Conservation (phyloP, 92 coral and sea anemone species). For the Paragorgia papillata region DNA sequence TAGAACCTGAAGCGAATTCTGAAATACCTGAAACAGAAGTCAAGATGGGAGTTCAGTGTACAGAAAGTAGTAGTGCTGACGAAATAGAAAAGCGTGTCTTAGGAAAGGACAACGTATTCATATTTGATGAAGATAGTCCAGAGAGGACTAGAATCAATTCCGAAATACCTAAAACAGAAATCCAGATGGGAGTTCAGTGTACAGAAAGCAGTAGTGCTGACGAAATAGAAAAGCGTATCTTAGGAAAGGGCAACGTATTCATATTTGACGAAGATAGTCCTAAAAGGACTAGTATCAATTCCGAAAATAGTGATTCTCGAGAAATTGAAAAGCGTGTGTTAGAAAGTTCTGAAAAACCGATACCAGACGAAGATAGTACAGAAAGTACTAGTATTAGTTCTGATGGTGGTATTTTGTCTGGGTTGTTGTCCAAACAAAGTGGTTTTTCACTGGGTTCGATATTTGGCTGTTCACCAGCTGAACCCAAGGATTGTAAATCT, state of each 20-base stretch:
- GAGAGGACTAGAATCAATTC: neutral
- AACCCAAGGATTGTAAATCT: slow-evolving; percentile 21
- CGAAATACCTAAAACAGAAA: too few relatives aligned
- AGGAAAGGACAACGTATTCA: too few relatives aligned
- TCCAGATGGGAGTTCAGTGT: neutral
- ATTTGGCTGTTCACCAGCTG: slow-evolving; percentile 51
- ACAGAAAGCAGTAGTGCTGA: neutral
- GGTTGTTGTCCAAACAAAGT: neutral
- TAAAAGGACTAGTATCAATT: neutral
- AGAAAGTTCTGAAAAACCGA: too few relatives aligned
- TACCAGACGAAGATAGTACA: too few relatives aligned
- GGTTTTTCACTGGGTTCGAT: slow-evolving; percentile 40
- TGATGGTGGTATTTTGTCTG: neutral
- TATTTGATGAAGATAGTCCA: neutral
- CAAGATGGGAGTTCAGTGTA: neutral
- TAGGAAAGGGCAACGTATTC: too few relatives aligned
- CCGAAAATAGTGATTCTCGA: neutral
- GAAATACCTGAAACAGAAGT: neutral
- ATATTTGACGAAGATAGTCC: neutral
- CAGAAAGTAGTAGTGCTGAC: neutral
- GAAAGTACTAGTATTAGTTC: too few relatives aligned
- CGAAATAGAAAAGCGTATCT: too few relatives aligned
- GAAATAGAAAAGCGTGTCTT: too few relatives aligned
- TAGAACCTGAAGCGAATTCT: neutral
- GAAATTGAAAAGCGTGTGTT: too few relatives aligned